phyloP scores from a whole-genome alignment of 2,888 invertebrate genomes.

The Calliscelio sp. region DNA sequence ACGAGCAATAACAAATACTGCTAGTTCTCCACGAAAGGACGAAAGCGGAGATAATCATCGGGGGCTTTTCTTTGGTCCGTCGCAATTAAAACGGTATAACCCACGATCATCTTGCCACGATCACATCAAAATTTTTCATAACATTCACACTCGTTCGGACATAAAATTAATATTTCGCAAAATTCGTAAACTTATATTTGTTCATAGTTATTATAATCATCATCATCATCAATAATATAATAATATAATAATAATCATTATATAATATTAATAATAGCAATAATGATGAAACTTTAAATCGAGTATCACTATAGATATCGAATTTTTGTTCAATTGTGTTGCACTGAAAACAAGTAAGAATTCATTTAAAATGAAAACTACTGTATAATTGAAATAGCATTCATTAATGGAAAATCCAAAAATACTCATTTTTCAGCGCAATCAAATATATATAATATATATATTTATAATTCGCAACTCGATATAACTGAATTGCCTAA shows the following conservation, averaged over 20 bases:
- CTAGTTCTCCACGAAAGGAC: conserved; percentile 62
- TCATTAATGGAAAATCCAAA: conserved; percentile 14
- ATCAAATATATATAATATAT: too few relatives aligned
- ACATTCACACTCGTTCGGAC: conserved; percentile 36
- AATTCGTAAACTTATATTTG: conserved; percentile 43
- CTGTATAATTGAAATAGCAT: conserved; percentile 6
- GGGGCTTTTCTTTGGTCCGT: conserved; percentile 83
- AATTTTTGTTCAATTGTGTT: conserved; percentile 47
- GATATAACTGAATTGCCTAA: conserved; percentile 80
- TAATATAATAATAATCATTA: conserved; percentile 48
- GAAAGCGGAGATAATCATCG: conserved; percentile 70
- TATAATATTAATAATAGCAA: conserved; percentile 75
- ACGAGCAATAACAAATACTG: conserved; percentile 9
- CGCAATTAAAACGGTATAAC: conserved; percentile 79
- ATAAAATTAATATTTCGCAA: conserved; percentile 42
- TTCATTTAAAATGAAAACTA: conserved; percentile 21
- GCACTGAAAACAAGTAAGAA: not conserved
- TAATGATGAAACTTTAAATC: conserved; percentile 75
- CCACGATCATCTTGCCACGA: conserved; percentile 74
- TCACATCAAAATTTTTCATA: conserved; percentile 37
- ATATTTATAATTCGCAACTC: conserved; percentile 51
- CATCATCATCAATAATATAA: conserved; percentile 36
- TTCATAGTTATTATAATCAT: conserved; percentile 33
- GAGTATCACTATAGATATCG: conserved; percentile 78
- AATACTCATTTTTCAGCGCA: conserved; percentile 13